Conservation (phyloP, 2,797 vertebrate species). For the Peromyscus aztecus region DNA sequence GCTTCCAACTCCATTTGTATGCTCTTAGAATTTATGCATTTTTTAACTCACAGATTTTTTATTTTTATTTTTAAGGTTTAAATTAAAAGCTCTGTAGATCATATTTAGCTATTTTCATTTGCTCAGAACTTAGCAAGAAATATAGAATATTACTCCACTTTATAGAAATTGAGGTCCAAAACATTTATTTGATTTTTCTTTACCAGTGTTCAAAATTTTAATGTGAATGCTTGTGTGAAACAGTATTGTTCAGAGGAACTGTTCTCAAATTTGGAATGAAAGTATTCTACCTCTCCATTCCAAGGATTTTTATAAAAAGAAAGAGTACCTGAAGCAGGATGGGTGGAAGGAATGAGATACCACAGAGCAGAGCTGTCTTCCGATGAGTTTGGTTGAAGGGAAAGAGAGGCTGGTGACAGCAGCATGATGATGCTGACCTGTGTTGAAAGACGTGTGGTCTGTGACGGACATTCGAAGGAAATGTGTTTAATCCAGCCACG, state of each 20-base stretch:
- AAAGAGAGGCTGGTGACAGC: background rate
- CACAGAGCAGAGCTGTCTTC: background rate
- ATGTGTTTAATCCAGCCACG: background rate
- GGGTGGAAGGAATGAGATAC: background rate
- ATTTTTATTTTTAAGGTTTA: background rate
- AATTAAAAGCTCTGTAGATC: background rate
- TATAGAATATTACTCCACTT: background rate
- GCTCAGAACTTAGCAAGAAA: background rate
- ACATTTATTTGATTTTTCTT: background rate
- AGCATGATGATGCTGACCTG: background rate
- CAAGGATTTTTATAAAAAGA: background rate
- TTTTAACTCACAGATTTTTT: background rate
- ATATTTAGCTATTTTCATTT: background rate
- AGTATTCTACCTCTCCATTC: background rate
- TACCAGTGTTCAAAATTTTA: background rate
- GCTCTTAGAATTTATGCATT: background rate
- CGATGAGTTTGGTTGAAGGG: constrained; percentile 7
- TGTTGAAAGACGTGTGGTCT: background rate
- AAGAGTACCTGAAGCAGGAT: background rate
- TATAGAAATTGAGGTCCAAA: background rate
- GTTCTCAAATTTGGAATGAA: background rate
- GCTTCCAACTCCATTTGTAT: background rate
- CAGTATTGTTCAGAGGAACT: background rate
- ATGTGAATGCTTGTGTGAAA: background rate
- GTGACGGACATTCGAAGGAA: background rate